These are phyloP conservation scores for Aspidiotus destructor DNA, from an alignment of 2,888 invertebrate genomes.

Conservation along the genomic window DNA sequence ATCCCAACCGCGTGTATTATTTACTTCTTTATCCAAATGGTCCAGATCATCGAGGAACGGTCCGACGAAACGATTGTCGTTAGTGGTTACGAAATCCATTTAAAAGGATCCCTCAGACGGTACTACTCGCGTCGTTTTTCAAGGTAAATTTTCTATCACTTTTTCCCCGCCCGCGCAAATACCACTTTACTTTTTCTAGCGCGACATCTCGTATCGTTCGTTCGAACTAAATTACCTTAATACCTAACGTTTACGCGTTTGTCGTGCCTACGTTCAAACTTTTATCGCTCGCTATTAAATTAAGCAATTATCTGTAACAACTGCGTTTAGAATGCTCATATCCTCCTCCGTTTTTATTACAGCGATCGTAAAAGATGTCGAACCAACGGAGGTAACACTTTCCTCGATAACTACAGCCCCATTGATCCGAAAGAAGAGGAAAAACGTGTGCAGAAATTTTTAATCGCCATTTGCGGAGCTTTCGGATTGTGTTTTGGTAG, in stretches of 20 bases:
- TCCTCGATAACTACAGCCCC: constrained; percentile 21
- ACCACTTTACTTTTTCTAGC: no score
- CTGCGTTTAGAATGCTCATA: no score
- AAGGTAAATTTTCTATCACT: constrained; percentile 9
- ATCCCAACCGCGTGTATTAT: constrained; percentile 10
- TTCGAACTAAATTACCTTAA: no score
- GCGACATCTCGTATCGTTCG: no score
- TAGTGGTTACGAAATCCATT: constrained; percentile 19
- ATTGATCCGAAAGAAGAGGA: constrained; percentile 27
- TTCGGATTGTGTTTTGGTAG: constrained; percentile 60
- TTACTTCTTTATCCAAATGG: constrained; percentile 22
- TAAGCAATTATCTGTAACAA: no score
- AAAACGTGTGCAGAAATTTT: constrained; percentile 48
- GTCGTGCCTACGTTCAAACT: no score
- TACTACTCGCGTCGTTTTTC: constrained; percentile 23
- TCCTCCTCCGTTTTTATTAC: constrained; percentile 1
- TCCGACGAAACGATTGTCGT: constrained; percentile 24
- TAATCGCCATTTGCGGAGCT: constrained; percentile 55
- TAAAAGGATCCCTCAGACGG: constrained; percentile 18
- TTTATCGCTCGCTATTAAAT: no score
- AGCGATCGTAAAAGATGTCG: constrained; percentile 22
- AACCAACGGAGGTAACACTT: constrained; percentile 17
- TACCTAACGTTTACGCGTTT: no score
- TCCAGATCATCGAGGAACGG: constrained; percentile 16
- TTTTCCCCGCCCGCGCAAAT: background rate